Evolutionary conservation across 2,797 vertebrate species (phyloP), one percentile per base, ranked within the genome.

Genomic region (Gallinago stenura): DNA sequence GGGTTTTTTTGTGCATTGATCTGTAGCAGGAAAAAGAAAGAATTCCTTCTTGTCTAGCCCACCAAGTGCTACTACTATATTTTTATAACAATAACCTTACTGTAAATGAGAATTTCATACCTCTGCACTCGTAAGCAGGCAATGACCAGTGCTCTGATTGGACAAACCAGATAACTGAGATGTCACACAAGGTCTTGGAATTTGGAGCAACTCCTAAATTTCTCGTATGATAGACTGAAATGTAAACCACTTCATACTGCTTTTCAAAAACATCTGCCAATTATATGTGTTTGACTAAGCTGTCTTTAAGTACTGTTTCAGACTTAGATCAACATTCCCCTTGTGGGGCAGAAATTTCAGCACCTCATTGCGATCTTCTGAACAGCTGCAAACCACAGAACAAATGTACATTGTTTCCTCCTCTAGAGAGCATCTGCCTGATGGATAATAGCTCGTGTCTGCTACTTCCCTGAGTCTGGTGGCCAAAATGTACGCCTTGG

Each of bases 291-390:
- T 91, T 91, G 69, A 69, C 69, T 86, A 86, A 88, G 58, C 51
- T 93, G 70, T 89, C 90, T 84, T 76, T 87, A 95, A 83, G 72
- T 30, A 56, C 75, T 73, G 12, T 58, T 93, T 93, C 69, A 70
- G 83, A 58, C 72, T 91, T 79, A 89, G 90, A 94, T 82, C 73
- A 90, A 82, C 88, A 46, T 70, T 95, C 71, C 73, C 58, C 68
- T 92, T 16, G 28, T 57, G 78, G 41, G 81, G 66, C 37, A 95
- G 90, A 94, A 89, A 95, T 96, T 96, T 95, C 91, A 93, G 70
- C 85, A 90, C 78, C 81, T 95, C 73, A 30, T 58, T 70, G 66
- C 64, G 83, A n/a, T 91, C 93, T 95, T 83, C 86, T 66, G 33
- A 90, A 70, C 90, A 94, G 86, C 83, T 94, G 77, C 60, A 84